A percentile compares a stretch with the other conserved stretches of the same genome.
These are phyloP conservation scores for Monodelphis domestica DNA, from an alignment of 2,797 vertebrate species.

Conservation along the genomic window DNA sequence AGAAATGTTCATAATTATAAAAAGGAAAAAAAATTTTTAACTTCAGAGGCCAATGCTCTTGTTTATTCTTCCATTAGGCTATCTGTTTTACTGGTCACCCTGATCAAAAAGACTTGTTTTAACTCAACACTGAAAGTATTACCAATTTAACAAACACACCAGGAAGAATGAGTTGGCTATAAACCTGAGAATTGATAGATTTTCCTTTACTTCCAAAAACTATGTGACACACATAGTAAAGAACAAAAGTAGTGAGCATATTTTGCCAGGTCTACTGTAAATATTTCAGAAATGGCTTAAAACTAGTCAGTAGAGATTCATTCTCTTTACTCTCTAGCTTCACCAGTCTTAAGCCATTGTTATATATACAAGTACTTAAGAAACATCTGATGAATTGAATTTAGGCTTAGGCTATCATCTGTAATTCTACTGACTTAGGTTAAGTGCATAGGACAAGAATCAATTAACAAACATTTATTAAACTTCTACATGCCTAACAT, in stretches of 20 bases:
- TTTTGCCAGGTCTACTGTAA: background rate
- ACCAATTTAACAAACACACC: conserved; percentile 35
- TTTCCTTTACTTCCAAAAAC: conserved; percentile 58
- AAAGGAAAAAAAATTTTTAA: background rate
- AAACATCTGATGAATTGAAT: background rate
- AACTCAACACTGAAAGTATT: conserved; percentile 24
- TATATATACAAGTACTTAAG: background rate
- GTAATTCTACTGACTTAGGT: background rate
- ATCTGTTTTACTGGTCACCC: background rate
- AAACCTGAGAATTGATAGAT: conserved; percentile 28
- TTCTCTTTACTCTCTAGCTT: background rate
- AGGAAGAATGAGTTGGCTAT: background rate
- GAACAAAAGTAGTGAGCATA: conserved; percentile 2
- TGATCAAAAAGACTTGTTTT: conserved; percentile 17
- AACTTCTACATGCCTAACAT: background rate
- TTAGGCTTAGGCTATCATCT: background rate
- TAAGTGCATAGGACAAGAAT: background rate
- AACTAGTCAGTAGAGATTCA: background rate
- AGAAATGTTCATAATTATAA: background rate
- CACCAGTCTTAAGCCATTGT: background rate
- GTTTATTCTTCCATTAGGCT: conserved; percentile 26
- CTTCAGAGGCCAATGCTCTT: background rate
- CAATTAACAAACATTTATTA: background rate
- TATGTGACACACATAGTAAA: background rate
- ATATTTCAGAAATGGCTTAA: background rate